These are phyloP conservation scores for Gallinago undulata DNA, from an alignment of 2,113 vertebrate genomes.

Conservation along the genomic window DNA sequence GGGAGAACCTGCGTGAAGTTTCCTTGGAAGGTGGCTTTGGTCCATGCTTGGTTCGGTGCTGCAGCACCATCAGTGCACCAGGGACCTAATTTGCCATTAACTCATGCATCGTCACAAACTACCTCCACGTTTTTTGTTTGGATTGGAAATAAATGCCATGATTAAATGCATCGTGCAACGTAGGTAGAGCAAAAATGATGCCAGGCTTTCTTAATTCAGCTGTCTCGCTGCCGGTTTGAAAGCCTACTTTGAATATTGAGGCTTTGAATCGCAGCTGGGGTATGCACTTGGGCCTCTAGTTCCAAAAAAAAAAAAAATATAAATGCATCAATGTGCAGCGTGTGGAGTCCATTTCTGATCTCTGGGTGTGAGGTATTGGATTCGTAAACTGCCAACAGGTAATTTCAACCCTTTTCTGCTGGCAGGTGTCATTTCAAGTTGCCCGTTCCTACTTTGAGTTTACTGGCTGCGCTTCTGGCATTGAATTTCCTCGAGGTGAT, in stretches of 20 bases:
- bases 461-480: neutral
- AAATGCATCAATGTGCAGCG: neutral
- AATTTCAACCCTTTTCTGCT: neutral
- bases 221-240: neutral
- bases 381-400: neutral
- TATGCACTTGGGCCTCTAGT: neutral
- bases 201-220: neutral
- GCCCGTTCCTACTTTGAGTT: neutral
- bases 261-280: neutral
- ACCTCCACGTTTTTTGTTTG: neutral
- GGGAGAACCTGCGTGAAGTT: neutral
- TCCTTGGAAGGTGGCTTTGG: neutral
- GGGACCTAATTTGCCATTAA: neutral
- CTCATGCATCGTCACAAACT: neutral
- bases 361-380: neutral
- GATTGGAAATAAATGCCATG: neutral
- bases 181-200: neutral
- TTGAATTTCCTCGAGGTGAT: neutral
- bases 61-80: neutral
- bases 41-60: neutral
- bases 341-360: neutral
- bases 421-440: neutral
- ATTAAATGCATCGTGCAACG: neutral
- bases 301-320: neutral
- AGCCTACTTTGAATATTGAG: neutral